phyloP scores from a whole-genome alignment of 2,888 invertebrate species.

The Nineta flava region DNA sequence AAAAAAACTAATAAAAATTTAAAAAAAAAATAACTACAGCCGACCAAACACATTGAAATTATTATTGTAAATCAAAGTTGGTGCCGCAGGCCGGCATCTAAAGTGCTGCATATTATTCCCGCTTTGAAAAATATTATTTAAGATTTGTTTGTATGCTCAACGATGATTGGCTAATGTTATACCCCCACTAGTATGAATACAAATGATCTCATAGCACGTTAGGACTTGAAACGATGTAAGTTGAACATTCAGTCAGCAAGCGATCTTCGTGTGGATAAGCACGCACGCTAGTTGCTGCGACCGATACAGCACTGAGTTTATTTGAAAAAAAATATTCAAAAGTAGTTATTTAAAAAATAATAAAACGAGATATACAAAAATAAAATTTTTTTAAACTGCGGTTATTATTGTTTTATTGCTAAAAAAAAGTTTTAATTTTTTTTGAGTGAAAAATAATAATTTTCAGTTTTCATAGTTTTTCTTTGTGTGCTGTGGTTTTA shows the following conservation, averaged over 20 bases:
- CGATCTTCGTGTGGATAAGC: conserved; percentile 36
- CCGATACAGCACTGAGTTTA: conserved; percentile 29
- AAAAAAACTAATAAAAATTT: neutral
- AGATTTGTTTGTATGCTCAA: neutral
- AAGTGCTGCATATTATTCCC: neutral
- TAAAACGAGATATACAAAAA: neutral
- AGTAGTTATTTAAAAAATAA: conserved; percentile 17
- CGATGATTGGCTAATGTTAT: neutral
- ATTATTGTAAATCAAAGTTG: neutral
- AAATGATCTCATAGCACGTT: neutral
- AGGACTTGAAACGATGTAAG: neutral
- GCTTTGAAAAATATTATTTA: neutral
- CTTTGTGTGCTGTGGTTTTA: conserved; percentile 4
- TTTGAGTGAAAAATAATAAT: conserved; percentile 1
- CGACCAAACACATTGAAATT: neutral
- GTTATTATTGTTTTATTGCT: conserved; percentile 9
- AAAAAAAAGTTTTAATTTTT: neutral
- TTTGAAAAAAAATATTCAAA: conserved; percentile 12
- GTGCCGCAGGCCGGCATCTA: neutral
- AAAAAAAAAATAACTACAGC: neutral
- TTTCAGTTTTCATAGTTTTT: neutral
- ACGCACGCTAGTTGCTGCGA: conserved; percentile 38
- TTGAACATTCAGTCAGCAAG: conserved; percentile 32
- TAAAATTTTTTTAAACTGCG: neutral
- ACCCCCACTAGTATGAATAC: neutral